Conservation (phyloP, 1,140 invertebrate genomes). For the Antheraea pernyi region DNA sequence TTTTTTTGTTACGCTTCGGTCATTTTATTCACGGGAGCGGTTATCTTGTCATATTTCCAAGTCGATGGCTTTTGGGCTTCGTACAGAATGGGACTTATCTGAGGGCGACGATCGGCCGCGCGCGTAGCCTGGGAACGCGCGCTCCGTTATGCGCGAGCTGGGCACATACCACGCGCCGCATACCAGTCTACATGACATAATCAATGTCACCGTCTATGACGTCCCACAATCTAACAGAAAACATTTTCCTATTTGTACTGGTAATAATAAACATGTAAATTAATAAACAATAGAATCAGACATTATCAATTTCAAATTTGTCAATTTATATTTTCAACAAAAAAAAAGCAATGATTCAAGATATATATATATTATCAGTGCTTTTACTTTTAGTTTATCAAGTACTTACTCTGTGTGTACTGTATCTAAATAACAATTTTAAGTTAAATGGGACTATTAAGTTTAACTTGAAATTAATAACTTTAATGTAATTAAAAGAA, state of each 20-base stretch:
- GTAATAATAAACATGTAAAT: background rate
- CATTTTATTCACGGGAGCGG: constrained; percentile 72
- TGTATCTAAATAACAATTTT: too few species aligned
- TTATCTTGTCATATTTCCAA: constrained; percentile 69
- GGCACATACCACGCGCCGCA: constrained; percentile 29
- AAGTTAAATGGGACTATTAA: too few species aligned
- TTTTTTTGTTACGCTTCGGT: constrained; percentile 67
- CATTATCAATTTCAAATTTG: too few species aligned
- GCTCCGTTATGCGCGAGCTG: constrained; percentile 20
- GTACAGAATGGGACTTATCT: constrained; percentile 69
- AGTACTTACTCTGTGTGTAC: too few species aligned
- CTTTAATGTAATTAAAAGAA: too few species aligned
- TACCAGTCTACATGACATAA: constrained; percentile 31
- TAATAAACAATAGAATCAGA: background rate
- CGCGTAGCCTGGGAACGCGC: constrained; percentile 31
- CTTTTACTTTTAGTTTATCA: too few species aligned
- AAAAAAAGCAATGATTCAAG: too few species aligned
- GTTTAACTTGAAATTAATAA: too few species aligned
- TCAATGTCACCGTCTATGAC: constrained; percentile 21
- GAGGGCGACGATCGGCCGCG: constrained; percentile 49
- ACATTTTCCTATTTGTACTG: background rate
- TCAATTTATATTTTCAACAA: too few species aligned
- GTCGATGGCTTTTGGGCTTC: constrained; percentile 76
- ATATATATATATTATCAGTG: too few species aligned
- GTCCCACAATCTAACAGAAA: background rate